phyloP scores from a whole-genome alignment of 2,888 invertebrate species.

The Ecliptopera silaceata region DNA sequence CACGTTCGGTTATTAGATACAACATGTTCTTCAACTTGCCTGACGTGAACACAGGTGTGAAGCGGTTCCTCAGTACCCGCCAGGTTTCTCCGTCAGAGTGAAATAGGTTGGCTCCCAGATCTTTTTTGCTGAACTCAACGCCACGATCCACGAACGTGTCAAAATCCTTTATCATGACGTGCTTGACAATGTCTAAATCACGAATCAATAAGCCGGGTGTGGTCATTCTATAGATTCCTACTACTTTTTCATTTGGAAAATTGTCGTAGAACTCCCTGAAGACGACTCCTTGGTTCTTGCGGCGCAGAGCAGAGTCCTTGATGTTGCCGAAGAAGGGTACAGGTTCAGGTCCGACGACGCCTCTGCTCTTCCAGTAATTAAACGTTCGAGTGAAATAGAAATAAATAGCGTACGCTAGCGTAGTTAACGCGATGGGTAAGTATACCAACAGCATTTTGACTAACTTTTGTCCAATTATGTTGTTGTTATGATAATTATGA shows the following conservation, averaged over 20 bases:
- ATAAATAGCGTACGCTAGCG: conserved; percentile 33
- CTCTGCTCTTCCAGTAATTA: conserved; percentile 54
- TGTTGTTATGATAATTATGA: too few relatives aligned
- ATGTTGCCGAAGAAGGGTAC: conserved; percentile 52
- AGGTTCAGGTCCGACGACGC: conserved; percentile 50
- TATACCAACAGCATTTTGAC: background rate
- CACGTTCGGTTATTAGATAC: conserved; percentile 50
- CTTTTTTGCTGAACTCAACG: conserved; percentile 49
- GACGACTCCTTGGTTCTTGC: background rate
- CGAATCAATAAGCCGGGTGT: conserved; percentile 51
- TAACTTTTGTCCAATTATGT: too few relatives aligned
- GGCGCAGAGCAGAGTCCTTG: conserved; percentile 37
- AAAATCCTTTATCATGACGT: conserved; percentile 61
- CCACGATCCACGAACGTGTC: conserved; percentile 55
- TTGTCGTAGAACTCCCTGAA: conserved; percentile 40
- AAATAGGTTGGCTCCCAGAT: conserved; percentile 56
- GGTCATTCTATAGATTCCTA: conserved; percentile 57
- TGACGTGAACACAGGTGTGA: conserved; percentile 60
- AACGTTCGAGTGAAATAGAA: conserved; percentile 53
- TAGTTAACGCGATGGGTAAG: background rate
- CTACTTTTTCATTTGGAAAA: conserved; percentile 55
- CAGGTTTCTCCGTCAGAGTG: conserved; percentile 56
- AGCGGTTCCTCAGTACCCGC: conserved; percentile 49
- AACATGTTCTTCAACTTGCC: conserved; percentile 62
- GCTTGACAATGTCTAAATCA: conserved; percentile 58